These are phyloP conservation scores for Drosophila peninsularis DNA, from an alignment of 2,888 invertebrate genomes.

Conservation along the genomic window DNA sequence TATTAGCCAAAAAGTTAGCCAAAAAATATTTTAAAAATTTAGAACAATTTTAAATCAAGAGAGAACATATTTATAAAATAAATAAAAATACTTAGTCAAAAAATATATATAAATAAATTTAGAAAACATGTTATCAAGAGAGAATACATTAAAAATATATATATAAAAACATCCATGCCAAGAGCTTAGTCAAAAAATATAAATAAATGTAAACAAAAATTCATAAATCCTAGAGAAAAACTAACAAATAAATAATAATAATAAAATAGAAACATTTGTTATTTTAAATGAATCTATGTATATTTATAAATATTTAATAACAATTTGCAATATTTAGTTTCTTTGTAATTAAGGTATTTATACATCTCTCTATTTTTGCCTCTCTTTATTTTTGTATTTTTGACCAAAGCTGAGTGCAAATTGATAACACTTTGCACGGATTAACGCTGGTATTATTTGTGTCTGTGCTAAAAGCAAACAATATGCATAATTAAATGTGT, in stretches of 20 bases:
- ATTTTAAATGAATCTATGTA: neutral
- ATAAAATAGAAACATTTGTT: neutral
- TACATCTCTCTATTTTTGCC: neutral
- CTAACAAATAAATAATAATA: accelerated
- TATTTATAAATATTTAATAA: neutral
- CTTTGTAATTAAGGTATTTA: neutral
- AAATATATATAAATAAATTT: too few relatives aligned
- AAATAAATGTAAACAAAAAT: neutral
- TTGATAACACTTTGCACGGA: neutral
- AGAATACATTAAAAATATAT: neutral
- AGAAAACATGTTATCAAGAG: too few relatives aligned
- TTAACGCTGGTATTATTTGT: neutral
- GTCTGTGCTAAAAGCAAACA: neutral
- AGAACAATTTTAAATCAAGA: too few relatives aligned
- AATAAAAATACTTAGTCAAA: too few relatives aligned
- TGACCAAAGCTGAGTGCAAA: neutral
- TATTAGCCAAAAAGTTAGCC: too few relatives aligned
- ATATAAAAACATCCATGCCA: neutral
- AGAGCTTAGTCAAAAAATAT: neutral
- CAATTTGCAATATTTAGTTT: neutral
- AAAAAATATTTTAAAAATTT: neutral
- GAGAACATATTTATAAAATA: too few relatives aligned
- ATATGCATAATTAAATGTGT: neutral
- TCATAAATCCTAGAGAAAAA: too few relatives aligned
- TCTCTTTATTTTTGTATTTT: neutral